Percentiles rank a stretch among this genome's conserved stretches.
phyloP scores from a whole-genome alignment of 1,140 invertebrate species.

The Euwallacea similis region DNA sequence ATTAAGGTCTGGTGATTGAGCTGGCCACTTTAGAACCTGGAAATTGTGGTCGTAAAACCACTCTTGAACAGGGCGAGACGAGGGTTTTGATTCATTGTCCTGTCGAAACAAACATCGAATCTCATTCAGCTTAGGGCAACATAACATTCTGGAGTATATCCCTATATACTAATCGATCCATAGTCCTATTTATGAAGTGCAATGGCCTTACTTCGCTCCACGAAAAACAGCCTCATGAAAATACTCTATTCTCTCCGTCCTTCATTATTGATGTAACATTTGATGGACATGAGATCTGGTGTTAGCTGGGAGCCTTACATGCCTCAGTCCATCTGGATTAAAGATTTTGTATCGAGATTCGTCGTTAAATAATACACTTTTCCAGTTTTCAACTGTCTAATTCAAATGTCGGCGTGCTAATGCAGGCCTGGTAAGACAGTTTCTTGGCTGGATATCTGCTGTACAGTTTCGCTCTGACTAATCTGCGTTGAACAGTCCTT shows the following conservation, averaged over 20 bases:
- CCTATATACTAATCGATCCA: too few species aligned
- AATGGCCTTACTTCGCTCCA: constrained; percentile 16
- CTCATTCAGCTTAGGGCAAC: constrained; percentile 25
- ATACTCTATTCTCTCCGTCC: background rate
- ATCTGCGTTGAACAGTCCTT: too few species aligned
- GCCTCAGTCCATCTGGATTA: too few species aligned
- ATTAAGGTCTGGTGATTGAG: background rate
- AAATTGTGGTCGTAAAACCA: background rate
- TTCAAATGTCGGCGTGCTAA: too few species aligned
- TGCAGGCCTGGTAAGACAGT: too few species aligned
- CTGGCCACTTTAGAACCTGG: background rate
- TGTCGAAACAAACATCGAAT: constrained; percentile 12
- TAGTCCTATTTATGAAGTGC: constrained; percentile 21
- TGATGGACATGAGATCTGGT: too few species aligned
- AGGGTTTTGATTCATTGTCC: background rate
- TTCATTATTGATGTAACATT: constrained; percentile 1
- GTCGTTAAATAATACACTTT: too few species aligned
- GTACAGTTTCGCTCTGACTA: background rate
- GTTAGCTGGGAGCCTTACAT: too few species aligned
- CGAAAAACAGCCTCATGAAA: constrained; percentile 23
- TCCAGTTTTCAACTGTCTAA: too few species aligned
- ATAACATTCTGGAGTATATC: background rate
- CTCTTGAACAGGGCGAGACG: background rate
- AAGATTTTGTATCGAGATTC: too few species aligned
- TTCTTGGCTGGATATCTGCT: background rate